phyloP scores from a whole-genome alignment of 2,888 invertebrate genomes.

The Hetaerina titia region DNA sequence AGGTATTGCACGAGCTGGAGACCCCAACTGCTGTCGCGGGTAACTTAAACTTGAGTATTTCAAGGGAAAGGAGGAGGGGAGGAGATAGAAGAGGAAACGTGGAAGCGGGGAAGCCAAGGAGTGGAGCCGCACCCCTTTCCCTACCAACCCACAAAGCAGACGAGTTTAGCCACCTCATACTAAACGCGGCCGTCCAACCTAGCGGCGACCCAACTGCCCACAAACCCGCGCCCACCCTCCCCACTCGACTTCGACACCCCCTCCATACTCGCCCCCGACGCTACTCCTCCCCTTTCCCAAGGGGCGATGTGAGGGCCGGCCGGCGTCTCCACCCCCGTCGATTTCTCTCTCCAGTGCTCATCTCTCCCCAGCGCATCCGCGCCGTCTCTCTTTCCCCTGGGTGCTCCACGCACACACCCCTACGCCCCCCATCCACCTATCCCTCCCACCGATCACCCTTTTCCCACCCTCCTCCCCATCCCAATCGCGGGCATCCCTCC shows the following conservation, averaged over 20 bases:
- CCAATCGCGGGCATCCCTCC: constrained; percentile 35
- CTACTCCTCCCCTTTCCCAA: constrained; percentile 4
- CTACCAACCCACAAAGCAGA: constrained; percentile 56
- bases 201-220: constrained; percentile 63
- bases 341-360: constrained; percentile 42
- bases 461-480: background rate
- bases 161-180: constrained; percentile 50
- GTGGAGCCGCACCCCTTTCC: constrained; percentile 62
- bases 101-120: background rate
- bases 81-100: background rate
- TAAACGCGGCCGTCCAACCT: constrained; percentile 60
- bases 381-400: constrained; percentile 10
- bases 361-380: background rate
- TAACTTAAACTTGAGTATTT: background rate
- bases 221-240: constrained; percentile 19
- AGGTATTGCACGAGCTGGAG: background rate
- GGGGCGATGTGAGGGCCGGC: background rate
- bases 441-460: background rate
- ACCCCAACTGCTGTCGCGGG: background rate
- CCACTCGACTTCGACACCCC: background rate
- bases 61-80: background rate
- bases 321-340: constrained; percentile 31
- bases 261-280: background rate
- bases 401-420: constrained; percentile 37
- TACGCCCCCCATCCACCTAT: background rate